Base-by-base conservation (phyloP, 2,888 invertebrate species). In the Drosophila demipolita region DNA sequence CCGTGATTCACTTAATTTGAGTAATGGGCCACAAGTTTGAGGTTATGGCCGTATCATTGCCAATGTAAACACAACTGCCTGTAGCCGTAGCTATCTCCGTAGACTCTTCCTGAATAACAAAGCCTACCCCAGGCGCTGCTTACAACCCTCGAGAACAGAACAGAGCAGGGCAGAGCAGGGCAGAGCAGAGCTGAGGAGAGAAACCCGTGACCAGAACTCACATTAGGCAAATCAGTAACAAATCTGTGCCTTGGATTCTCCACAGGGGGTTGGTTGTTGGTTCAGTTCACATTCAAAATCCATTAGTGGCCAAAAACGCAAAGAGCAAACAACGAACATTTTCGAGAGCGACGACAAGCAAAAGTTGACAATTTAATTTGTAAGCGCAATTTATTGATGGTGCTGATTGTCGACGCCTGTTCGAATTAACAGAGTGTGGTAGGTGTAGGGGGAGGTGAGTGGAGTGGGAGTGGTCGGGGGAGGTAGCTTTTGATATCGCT, bases 1-100 rank as follows among this genome's bases (percentile, higher is more conserved):
- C 78, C 69, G 58, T 76, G 83, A 89, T 86, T 90, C 91, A 90
- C 90, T 91, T 90, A 91, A 90, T 90, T 90, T 90, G 86, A 87
- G 91, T 90, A 91, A 90, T 89, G 90, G 90, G 81, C 86, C 76
- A 71, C 72, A 69, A 66, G 54, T 77, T 75, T 78, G 85, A 87
- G 89, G 85, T 82, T 85, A 82, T 66, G 79, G 73, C 87, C 57
- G 83, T 85, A 89, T 85, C 85, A 85, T 87, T 89, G 89, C 80
- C 71, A 89, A 86, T 88, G 85, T 89, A 89, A 86, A 89, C 87
- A 86, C 45, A 52, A 74, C 49, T 36, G 17, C n/a, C 38, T 38
- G n/a, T 15, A 2, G 42, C 54, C 35, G 45, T 23, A 45, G 59
- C 42, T 71, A 61, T 75, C 75, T 60, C 53, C 64, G 42, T 26